Evolutionary conservation across 2,888 invertebrate genomes (phyloP).

Genomic region (Platycheirus rosarum): DNA sequence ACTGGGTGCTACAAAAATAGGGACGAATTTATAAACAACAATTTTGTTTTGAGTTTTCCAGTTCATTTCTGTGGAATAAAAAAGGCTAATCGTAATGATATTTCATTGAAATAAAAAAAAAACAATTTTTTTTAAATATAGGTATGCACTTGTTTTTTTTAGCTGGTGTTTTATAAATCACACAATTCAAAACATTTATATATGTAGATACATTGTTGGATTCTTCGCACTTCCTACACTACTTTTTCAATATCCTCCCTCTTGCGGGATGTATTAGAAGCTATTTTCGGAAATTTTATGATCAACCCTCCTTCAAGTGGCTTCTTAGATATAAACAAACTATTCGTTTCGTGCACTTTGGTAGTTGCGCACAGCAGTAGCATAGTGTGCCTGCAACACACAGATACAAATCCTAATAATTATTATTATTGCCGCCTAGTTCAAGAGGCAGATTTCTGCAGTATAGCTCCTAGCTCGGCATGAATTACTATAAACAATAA

Average conservation of each 20-base stretch:
- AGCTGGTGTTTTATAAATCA: slow-evolving; percentile 6
- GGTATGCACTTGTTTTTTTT: background rate
- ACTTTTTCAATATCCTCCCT: slow-evolving; percentile 66
- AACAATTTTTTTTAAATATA: background rate
- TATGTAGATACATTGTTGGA: slow-evolving; percentile 37
- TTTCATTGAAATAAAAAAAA: slow-evolving; percentile 14
- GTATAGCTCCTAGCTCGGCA: slow-evolving; percentile 5
- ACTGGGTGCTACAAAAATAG: slow-evolving; percentile 20
- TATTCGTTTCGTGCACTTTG: slow-evolving; percentile 43
- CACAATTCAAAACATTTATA: slow-evolving; percentile 9
- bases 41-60: background rate
- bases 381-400: slow-evolving; percentile 34
- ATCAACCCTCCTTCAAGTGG: slow-evolving; percentile 61
- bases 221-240: slow-evolving; percentile 64
- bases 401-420: slow-evolving; percentile 67
- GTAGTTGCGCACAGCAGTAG: slow-evolving; percentile 40
- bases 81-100: background rate
- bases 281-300: slow-evolving; percentile 65
- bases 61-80: background rate
- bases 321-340: slow-evolving; percentile 65
- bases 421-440: slow-evolving; percentile 53
- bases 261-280: slow-evolving; percentile 37
- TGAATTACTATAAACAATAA: slow-evolving; percentile 69
- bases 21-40: slow-evolving; percentile 22
- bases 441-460: slow-evolving; percentile 36